These are phyloP conservation scores for Scartelaos histophorus DNA, from an alignment of 2,113 vertebrate species.

Conservation along the genomic window DNA sequence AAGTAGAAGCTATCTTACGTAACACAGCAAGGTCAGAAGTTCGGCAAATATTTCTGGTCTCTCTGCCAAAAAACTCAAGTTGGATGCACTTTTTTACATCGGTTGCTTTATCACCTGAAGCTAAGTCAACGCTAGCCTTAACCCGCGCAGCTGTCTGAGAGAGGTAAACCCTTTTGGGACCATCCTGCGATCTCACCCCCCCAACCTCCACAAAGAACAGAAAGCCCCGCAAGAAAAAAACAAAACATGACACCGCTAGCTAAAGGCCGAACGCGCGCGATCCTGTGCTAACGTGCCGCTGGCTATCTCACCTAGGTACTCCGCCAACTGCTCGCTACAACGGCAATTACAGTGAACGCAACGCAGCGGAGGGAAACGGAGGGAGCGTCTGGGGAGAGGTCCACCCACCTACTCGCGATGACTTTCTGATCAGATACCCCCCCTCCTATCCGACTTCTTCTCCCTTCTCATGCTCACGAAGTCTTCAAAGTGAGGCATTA, in stretches of 20 bases:
- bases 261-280: constrained; percentile 44
- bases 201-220: constrained; percentile 50
- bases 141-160: constrained; percentile 22
- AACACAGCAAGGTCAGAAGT: not conserved
- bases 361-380: constrained; percentile 17
- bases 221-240: constrained; percentile 55
- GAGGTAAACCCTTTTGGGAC: constrained; percentile 42
- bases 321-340: constrained; percentile 36
- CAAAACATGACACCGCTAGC: constrained; percentile 65
- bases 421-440: constrained; percentile 44
- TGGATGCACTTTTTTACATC: not conserved
- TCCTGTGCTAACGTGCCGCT: constrained; percentile 37
- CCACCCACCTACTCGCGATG: constrained; percentile 41
- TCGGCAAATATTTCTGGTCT: constrained; percentile 10
- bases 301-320: constrained; percentile 59
- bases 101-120: constrained; percentile 19
- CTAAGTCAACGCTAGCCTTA: constrained; percentile 37
- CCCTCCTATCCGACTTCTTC: not conserved
- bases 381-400: constrained; percentile 48
- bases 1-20: not conserved
- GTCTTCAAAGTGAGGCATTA: constrained; percentile 61
- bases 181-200: constrained; percentile 41
- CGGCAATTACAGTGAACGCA: constrained; percentile 62
- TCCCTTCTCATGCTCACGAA: constrained; percentile 17
- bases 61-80: constrained; percentile 17